These are phyloP conservation scores for Acanthurus tractus DNA, from an alignment of 2,797 vertebrate genomes.

Conservation along the genomic window DNA sequence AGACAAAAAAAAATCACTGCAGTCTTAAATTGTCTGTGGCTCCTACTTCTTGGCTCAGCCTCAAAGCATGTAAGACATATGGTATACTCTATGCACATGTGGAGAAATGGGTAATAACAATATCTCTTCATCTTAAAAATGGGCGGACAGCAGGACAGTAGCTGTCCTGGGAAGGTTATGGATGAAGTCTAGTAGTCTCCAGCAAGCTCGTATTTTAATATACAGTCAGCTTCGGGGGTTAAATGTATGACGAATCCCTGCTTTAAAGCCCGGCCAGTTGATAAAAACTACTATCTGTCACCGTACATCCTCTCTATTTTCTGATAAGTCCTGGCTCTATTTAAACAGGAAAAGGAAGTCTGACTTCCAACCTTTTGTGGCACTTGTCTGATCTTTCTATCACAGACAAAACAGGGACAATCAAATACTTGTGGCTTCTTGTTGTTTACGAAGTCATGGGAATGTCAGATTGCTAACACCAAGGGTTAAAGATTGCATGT, in stretches of 20 bases:
- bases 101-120: conserved; percentile 37
- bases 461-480: conserved; percentile 33
- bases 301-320: conserved; percentile 61
- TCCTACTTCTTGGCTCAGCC: conserved; percentile 53
- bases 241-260: conserved; percentile 37
- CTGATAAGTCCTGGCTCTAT: conserved; percentile 57
- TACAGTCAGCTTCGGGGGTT: conserved; percentile 32
- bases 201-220: conserved; percentile 21
- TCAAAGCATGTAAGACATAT: conserved; percentile 49
- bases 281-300: conserved; percentile 61
- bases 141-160: neutral
- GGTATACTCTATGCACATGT: conserved; percentile 13
- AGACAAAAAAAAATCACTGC: conserved; percentile 44
- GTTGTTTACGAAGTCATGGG: conserved; percentile 57
- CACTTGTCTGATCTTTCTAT: conserved; percentile 70
- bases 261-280: conserved; percentile 45
- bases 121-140: conserved; percentile 47
- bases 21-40: conserved; percentile 33
- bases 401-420: conserved; percentile 59
- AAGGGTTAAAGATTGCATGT: conserved; percentile 43
- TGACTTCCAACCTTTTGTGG: conserved; percentile 72
- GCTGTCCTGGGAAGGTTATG: conserved; percentile 29
- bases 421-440: conserved; percentile 71
- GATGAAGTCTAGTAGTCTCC: conserved; percentile 17
- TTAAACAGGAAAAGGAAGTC: conserved; percentile 82